A percentile compares a stretch with the other conserved stretches of the same genome.
Conservation (phyloP, 2,797 vertebrate species). For the Nyctibius grandis region DNA sequence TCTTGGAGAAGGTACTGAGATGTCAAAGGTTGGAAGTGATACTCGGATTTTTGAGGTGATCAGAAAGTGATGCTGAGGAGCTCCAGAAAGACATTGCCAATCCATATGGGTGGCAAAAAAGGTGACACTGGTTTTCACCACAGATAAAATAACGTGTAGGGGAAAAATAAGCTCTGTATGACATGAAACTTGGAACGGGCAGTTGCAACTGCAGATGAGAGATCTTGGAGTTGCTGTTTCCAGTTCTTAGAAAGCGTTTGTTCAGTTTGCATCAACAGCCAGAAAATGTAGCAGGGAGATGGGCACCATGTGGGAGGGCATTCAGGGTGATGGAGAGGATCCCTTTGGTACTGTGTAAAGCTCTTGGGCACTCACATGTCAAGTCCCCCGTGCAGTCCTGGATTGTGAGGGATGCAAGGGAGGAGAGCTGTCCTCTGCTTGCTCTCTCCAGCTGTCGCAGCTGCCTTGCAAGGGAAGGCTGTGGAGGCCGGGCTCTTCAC, state of each 20-base stretch:
- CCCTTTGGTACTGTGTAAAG: background rate
- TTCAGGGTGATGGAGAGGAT: background rate
- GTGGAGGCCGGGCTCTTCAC: background rate
- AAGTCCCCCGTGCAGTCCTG: background rate
- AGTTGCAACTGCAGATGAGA: background rate
- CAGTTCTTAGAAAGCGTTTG: background rate
- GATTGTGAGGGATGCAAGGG: background rate
- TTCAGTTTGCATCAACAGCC: background rate
- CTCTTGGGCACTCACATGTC: rapidly evolving
- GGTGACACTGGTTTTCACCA: background rate
- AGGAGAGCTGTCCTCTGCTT: background rate
- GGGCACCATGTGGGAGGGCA: background rate
- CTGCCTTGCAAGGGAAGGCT: background rate
- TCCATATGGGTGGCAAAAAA: background rate
- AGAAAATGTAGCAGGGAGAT: background rate
- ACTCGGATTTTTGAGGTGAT: background rate
- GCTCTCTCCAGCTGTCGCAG: background rate
- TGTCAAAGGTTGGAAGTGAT: background rate
- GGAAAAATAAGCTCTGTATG: background rate
- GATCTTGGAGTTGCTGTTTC: background rate
- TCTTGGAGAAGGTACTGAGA: background rate
- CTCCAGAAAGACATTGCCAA: background rate
- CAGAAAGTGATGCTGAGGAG: background rate
- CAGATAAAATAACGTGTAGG: background rate
- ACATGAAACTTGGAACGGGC: background rate